Evolutionary conservation across 1,140 invertebrate species (phyloP).

Genomic region (Chrysoperla carnea): DNA sequence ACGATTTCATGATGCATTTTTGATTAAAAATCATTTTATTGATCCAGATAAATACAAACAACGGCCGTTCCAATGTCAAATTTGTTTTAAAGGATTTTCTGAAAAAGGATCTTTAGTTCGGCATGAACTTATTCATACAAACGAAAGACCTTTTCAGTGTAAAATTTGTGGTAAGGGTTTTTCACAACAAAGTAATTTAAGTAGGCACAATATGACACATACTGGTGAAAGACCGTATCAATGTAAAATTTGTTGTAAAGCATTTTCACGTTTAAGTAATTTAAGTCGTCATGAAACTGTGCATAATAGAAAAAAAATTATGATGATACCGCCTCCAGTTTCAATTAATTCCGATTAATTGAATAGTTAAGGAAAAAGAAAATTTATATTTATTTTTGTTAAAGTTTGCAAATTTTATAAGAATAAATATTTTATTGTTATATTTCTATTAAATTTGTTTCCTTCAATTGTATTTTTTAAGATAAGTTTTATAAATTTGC

Average conservation of each 20-base stretch:
- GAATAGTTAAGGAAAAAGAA: no score
- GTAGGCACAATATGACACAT: neutral
- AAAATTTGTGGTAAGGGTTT: neutral
- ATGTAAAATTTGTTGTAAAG: neutral
- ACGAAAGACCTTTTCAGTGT: neutral
- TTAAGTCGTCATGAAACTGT: no score
- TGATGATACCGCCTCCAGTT: no score
- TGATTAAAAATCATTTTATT: neutral
- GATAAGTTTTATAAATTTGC: no score
- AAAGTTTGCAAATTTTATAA: no score
- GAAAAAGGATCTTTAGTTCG: neutral
- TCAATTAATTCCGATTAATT: no score
- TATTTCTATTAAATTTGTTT: no score
- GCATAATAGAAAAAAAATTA: no score
- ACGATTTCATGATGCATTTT: neutral
- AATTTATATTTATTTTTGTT: no score
- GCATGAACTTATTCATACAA: neutral
- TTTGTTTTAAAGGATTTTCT: neutral
- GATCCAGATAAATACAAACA: neutral
- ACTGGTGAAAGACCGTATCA: neutral
- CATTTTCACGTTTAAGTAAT: neutral
- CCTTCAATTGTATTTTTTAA: no score
- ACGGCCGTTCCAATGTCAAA: neutral
- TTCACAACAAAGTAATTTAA: neutral
- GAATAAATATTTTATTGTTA: no score